phyloP scores from a whole-genome alignment of 2,113 vertebrate species.

The Ictidomys tridecemlineatus region DNA sequence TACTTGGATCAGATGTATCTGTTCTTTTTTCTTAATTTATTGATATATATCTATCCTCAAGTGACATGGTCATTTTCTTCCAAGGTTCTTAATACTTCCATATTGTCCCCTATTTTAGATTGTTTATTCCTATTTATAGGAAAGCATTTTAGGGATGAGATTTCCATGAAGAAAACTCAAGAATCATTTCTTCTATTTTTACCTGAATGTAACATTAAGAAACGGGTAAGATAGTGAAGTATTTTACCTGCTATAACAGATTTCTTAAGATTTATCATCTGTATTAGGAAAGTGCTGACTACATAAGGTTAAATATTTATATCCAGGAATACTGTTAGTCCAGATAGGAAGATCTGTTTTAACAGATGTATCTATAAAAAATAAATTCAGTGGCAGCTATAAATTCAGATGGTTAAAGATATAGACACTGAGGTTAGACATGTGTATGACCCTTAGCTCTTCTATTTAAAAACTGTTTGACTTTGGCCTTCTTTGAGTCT shows the following conservation, averaged over 20 bases:
- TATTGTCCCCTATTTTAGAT: not conserved
- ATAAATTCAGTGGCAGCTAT: not conserved
- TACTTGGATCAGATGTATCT: not conserved
- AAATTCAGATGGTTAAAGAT: not conserved
- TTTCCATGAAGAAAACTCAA: slow-evolving; percentile 44
- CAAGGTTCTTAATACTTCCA: slow-evolving; percentile 7
- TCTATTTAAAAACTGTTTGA: not conserved
- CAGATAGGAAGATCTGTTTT: not conserved
- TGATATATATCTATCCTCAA: not conserved
- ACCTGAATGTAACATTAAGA: not conserved
- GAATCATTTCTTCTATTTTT: slow-evolving; percentile 35
- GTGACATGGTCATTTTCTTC: not conserved
- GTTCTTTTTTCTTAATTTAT: slow-evolving; percentile 24
- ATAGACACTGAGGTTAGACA: not conserved
- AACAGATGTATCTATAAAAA: not conserved
- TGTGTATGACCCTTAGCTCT: not conserved
- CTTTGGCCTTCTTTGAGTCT: not conserved
- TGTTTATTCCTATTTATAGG: slow-evolving; percentile 25
- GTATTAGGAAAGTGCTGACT: not conserved
- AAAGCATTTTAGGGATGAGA: not conserved
- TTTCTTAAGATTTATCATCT: slow-evolving; percentile 13
- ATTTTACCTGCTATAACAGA: not conserved
- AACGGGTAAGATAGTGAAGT: not conserved
- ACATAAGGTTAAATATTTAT: not conserved
- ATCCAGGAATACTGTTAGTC: slow-evolving; percentile 13